Evolutionary conservation across 1,140 invertebrate genomes (phyloP).

Genomic region (Drosophila bifasciata): DNA sequence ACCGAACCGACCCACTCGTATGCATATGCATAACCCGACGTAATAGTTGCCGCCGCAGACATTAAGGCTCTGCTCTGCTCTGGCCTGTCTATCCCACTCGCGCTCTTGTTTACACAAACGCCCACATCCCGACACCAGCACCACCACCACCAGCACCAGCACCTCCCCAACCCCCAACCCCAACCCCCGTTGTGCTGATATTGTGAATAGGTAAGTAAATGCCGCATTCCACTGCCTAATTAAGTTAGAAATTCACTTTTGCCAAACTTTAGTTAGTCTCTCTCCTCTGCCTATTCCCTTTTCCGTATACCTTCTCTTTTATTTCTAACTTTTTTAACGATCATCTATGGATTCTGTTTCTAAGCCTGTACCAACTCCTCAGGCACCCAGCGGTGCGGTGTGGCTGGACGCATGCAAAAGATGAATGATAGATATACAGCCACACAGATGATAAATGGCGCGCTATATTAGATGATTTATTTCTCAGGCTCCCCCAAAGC

Average conservation of each 20-base stretch:
- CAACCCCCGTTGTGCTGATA: background rate
- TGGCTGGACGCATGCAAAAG: conserved; percentile 45
- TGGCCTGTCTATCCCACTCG: conserved; percentile 28
- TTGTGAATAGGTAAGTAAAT: conserved; percentile 64
- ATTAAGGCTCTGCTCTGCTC: conserved; percentile 76
- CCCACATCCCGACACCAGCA: conserved; percentile 22
- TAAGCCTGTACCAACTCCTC: conserved; percentile 33
- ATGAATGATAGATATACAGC: conserved; percentile 78
- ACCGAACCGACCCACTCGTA: conserved; percentile 9
- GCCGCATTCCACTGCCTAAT: conserved; percentile 51
- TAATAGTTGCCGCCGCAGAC: conserved; percentile 67
- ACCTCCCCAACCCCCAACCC: background rate
- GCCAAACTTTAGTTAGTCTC: conserved; percentile 22
- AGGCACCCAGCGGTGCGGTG: conserved; percentile 64
- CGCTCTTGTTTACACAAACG: conserved; percentile 73
- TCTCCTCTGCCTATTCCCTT: background rate
- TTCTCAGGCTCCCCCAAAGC: conserved; percentile 36
- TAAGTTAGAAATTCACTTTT: conserved; percentile 54
- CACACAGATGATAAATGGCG: conserved; percentile 71
- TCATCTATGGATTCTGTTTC: conserved; percentile 23
- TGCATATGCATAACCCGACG: conserved; percentile 39
- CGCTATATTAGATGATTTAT: conserved; percentile 81
- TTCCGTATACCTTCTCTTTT: background rate
- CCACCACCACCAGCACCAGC: conserved; percentile 5
- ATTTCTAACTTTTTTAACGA: conserved; percentile 7